Conservation (phyloP, 2,113 vertebrate species). For the Stercorarius parasiticus region DNA sequence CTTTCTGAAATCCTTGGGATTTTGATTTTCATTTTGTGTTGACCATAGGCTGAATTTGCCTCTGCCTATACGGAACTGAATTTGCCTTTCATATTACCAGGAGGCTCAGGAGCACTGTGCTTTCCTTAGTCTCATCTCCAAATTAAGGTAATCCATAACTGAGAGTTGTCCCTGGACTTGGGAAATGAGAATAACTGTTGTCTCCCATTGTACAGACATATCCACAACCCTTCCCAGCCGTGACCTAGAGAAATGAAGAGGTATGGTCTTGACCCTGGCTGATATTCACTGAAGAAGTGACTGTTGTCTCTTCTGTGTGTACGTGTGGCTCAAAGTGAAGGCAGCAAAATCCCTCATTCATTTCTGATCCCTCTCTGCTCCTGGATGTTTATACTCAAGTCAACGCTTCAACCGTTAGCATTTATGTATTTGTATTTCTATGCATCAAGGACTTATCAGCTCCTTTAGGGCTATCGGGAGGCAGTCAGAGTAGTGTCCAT, state of each 20-base stretch:
- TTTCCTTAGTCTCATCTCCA: background rate
- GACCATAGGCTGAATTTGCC: background rate
- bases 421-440: background rate
- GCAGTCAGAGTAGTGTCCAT: no score
- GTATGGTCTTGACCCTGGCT: background rate
- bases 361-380: background rate
- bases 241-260: background rate
- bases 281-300: background rate
- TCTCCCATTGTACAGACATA: background rate
- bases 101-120: background rate
- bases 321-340: background rate
- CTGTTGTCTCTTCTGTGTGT: background rate
- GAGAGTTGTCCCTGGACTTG: background rate
- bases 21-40: background rate
- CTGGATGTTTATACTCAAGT: background rate
- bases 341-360: background rate
- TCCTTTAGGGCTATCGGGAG: background rate
- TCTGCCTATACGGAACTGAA: background rate
- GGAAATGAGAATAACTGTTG: background rate
- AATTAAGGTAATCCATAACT: background rate
- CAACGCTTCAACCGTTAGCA: background rate
- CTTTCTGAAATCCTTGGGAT: background rate
- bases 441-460: fast-evolving
- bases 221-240: background rate
- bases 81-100: background rate